These are phyloP conservation scores for Euproctis similis DNA, from an alignment of 2,888 invertebrate genomes.

Conservation along the genomic window DNA sequence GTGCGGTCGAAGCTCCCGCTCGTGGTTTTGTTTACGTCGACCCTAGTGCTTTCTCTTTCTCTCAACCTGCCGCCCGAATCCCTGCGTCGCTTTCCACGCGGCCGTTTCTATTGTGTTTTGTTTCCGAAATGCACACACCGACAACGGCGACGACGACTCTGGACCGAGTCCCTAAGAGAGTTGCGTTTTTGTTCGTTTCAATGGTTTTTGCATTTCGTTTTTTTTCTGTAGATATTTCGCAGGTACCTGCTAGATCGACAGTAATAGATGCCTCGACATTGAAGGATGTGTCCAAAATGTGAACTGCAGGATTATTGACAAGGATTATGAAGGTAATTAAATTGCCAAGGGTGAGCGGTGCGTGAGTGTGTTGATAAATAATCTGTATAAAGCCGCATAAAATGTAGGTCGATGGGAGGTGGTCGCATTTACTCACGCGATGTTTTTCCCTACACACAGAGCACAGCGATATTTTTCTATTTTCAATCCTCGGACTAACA, in stretches of 20 bases:
- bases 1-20: conserved; percentile 72
- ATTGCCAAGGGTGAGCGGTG: conserved; percentile 43
- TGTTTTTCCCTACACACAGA: too few species aligned
- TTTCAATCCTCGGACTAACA: too few species aligned
- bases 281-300: conserved; percentile 1
- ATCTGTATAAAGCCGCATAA: conserved; percentile 63
- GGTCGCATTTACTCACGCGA: conserved; percentile 55
- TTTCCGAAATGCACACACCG: conserved; percentile 73
- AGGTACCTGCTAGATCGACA: conserved; percentile 48
- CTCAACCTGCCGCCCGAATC: conserved; percentile 70
- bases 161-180: conserved; percentile 56
- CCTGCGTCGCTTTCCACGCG: conserved; percentile 64
- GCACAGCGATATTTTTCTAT: too few species aligned
- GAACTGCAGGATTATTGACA: conserved; percentile 8
- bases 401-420: conserved; percentile 72
- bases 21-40: conserved; percentile 73
- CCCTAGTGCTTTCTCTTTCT: conserved; percentile 62
- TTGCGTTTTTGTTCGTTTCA: conserved; percentile 63
- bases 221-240: conserved; percentile 59
- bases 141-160: conserved; percentile 58
- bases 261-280: conserved; percentile 41
- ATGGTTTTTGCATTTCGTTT: conserved; percentile 45
- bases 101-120: conserved; percentile 73
- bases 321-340: conserved; percentile 29
- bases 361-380: conserved; percentile 57